Percentiles rank a stretch among this genome's conserved stretches.
These are phyloP conservation scores for Drosophila aldrichi DNA, from an alignment of 2,888 invertebrate species.

Conservation along the genomic window DNA sequence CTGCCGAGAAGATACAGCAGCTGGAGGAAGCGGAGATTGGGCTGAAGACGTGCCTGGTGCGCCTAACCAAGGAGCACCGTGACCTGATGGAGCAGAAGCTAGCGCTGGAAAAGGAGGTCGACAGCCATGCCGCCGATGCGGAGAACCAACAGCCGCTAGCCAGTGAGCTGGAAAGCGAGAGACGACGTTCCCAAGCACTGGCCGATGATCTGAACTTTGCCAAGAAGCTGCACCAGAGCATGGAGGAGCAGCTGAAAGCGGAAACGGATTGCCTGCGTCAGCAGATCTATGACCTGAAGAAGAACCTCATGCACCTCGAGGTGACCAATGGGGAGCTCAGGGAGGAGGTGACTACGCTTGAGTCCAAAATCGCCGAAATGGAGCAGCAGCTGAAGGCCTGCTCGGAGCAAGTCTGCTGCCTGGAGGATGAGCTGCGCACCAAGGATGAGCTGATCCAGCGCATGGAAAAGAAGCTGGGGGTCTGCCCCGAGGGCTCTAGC, in stretches of 20 bases:
- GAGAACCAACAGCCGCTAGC: slow-evolving; percentile 84
- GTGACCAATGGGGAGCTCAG: slow-evolving; percentile 89
- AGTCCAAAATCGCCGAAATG: slow-evolving; percentile 87
- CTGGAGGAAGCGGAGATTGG: slow-evolving; percentile 87
- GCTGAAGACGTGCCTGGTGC: slow-evolving; percentile 86
- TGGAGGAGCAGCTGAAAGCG: slow-evolving; percentile 85
- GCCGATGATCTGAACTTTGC: slow-evolving; percentile 86
- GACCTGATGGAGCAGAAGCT: slow-evolving; percentile 86
- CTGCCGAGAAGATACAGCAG: slow-evolving; percentile 87
- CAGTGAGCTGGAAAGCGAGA: slow-evolving; percentile 82
- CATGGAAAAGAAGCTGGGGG: slow-evolving; percentile 73
- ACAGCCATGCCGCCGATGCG: slow-evolving; percentile 86
- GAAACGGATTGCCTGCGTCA: slow-evolving; percentile 86
- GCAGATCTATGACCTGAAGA: slow-evolving; percentile 86
- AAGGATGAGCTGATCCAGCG: slow-evolving; percentile 82
- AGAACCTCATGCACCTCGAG: slow-evolving; percentile 88
- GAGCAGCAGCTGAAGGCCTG: slow-evolving; percentile 87
- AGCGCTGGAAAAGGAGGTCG: slow-evolving; percentile 85
- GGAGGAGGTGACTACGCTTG: slow-evolving; percentile 89
- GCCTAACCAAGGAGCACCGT: slow-evolving; percentile 87
- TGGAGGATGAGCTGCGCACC: slow-evolving; percentile 87
- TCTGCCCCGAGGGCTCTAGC: slow-evolving; percentile 76
- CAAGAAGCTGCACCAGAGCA: slow-evolving; percentile 86
- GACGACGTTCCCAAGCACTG: slow-evolving; percentile 78
- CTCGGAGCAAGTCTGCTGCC: slow-evolving; percentile 87